phyloP scores from a whole-genome alignment of 2,888 invertebrate species.

The Ferdinandea cuprea region DNA sequence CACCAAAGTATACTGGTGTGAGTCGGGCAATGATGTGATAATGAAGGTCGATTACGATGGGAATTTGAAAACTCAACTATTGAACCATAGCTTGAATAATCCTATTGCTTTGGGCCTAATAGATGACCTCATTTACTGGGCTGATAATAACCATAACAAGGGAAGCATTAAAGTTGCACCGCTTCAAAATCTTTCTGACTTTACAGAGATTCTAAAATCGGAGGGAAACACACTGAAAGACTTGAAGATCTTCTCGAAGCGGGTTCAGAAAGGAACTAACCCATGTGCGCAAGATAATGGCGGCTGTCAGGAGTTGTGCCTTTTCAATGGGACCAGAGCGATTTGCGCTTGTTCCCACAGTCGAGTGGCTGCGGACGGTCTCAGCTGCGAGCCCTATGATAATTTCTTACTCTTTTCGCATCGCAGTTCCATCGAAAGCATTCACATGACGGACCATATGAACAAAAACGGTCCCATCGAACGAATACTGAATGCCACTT shows the following conservation, averaged over 20 bases:
- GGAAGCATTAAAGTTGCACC: constrained; percentile 87
- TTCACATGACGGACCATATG: constrained; percentile 88
- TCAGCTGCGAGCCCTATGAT: constrained; percentile 89
- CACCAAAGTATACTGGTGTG: constrained; percentile 91
- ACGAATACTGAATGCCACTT: constrained; percentile 87
- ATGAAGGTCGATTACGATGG: constrained; percentile 90
- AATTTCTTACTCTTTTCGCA: constrained; percentile 93
- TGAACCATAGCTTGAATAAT: constrained; percentile 85
- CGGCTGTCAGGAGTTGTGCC: constrained; percentile 91
- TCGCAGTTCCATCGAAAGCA: constrained; percentile 91
- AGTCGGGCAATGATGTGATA: constrained; percentile 88
- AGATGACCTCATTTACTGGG: constrained; percentile 88
- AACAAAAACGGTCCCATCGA: constrained; percentile 91
- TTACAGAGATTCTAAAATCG: constrained; percentile 84
- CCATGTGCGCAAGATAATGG: constrained; percentile 87
- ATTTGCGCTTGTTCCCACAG: constrained; percentile 94
- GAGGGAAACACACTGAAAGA: constrained; percentile 88
- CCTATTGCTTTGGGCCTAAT: constrained; percentile 88
- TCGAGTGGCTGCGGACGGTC: constrained; percentile 86
- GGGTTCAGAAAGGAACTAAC: constrained; percentile 85
- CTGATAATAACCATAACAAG: constrained; percentile 86
- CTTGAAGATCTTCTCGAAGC: constrained; percentile 86
- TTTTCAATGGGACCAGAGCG: constrained; percentile 87
- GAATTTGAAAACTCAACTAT: constrained; percentile 84
- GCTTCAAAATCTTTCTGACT: constrained; percentile 85